phyloP scores from a whole-genome alignment of 2,888 invertebrate species.

The Copidosoma aretas region DNA sequence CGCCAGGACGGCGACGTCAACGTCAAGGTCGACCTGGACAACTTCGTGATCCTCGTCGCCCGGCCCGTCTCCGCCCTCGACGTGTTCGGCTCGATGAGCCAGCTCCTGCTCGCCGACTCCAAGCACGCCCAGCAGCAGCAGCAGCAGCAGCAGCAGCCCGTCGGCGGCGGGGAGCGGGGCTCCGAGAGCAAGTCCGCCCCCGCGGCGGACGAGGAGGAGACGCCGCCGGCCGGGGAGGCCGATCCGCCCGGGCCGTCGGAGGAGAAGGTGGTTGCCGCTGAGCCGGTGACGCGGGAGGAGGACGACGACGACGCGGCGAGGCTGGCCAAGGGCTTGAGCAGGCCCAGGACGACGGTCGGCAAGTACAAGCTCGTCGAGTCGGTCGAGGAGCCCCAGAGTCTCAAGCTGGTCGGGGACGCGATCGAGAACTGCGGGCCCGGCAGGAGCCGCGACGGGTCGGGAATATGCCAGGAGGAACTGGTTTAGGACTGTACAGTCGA shows the following conservation, averaged over 20 bases:
- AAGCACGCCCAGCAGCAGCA: background rate
- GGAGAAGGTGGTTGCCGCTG: too few species aligned
- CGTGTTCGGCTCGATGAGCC: conserved; percentile 21
- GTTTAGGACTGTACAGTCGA: too few species aligned
- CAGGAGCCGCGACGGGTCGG: conserved; percentile 72
- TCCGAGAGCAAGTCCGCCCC: conserved; percentile 13
- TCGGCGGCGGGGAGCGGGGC: conserved; percentile 30
- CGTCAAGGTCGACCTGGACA: conserved; percentile 76
- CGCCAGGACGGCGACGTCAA: conserved; percentile 80
- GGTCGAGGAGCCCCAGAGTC: conserved; percentile 54
- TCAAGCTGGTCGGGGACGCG: conserved; percentile 70
- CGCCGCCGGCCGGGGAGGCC: too few species aligned
- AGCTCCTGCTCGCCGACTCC: conserved; percentile 11
- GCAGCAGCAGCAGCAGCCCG: conserved; percentile 5
- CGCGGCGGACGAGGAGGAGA: too few species aligned
- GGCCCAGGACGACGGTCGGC: background rate
- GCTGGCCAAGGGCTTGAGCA: conserved; percentile 17
- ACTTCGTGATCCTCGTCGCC: conserved; percentile 75
- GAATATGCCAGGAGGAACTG: conserved; percentile 65
- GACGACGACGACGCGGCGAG: too few species aligned
- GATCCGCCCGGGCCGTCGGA: too few species aligned
- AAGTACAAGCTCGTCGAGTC: conserved; percentile 36
- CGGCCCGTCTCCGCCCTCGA: conserved; percentile 50
- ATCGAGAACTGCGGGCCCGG: conserved; percentile 80
- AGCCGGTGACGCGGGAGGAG: too few species aligned